A percentile compares a stretch with the other conserved stretches of the same genome.
These are phyloP conservation scores for Netelia virgata DNA, from an alignment of 2,888 invertebrate species.

Conservation along the genomic window DNA sequence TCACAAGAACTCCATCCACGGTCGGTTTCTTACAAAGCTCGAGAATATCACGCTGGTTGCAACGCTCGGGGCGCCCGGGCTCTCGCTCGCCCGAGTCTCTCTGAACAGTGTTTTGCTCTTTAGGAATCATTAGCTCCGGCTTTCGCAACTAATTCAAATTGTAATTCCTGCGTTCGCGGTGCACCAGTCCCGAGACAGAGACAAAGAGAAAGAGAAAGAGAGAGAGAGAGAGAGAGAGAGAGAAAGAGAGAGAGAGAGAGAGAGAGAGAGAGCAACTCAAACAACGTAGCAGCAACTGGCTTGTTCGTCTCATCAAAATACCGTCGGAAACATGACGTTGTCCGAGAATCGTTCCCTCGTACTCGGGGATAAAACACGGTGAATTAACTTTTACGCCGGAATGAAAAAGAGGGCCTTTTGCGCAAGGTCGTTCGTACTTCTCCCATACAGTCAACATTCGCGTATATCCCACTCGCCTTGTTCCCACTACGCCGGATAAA, in stretches of 20 bases:
- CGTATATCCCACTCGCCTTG: slow-evolving; percentile 9
- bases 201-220: too few relatives aligned
- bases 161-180: slow-evolving; percentile 78
- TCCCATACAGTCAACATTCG: slow-evolving; percentile 21
- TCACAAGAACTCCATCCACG: not conserved
- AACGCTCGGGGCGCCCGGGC: slow-evolving; percentile 54
- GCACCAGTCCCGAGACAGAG: slow-evolving; percentile 48
- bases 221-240: too few relatives aligned
- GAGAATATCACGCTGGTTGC: slow-evolving; percentile 73
- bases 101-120: slow-evolving; percentile 80
- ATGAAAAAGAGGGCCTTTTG: slow-evolving; percentile 72
- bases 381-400: slow-evolving; percentile 80
- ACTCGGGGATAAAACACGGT: slow-evolving; percentile 72
- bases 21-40: slow-evolving; percentile 75
- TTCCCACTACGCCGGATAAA: slow-evolving; percentile 27
- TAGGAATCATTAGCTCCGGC: slow-evolving; percentile 83
- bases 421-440: slow-evolving; percentile 65
- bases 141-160: slow-evolving; percentile 84
- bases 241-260: too few relatives aligned
- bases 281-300: slow-evolving; percentile 25
- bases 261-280: slow-evolving; percentile 1
- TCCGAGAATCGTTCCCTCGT: slow-evolving; percentile 67
- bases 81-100: slow-evolving; percentile 57
- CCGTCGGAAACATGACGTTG: slow-evolving; percentile 77
- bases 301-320: slow-evolving; percentile 83